A percentile compares a stretch with the other conserved stretches of the same genome.
phyloP scores from a whole-genome alignment of 2,888 invertebrate species.

The Endotricha flammealis region DNA sequence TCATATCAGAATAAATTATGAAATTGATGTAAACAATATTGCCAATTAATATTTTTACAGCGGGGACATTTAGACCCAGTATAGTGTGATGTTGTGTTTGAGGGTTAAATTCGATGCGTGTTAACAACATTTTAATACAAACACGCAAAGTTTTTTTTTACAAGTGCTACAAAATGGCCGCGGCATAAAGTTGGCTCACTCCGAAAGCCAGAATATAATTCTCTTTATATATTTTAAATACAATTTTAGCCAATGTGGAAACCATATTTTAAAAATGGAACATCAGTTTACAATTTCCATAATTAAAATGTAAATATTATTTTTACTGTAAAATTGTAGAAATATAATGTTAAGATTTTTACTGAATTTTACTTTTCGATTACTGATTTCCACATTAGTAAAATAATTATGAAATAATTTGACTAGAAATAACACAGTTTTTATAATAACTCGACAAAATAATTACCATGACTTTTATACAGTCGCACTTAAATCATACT shows the following conservation, averaged over 20 bases:
- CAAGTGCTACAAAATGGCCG: conserved; percentile 35
- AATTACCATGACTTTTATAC: conserved; percentile 48
- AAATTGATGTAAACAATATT: too few species aligned
- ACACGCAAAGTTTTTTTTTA: conserved; percentile 6
- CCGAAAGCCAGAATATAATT: conserved; percentile 73
- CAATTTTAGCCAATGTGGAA: conserved; percentile 57
- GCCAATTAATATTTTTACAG: too few species aligned
- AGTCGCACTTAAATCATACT: conserved; percentile 53
- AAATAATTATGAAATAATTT: conserved; percentile 66
- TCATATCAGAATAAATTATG: too few species aligned
- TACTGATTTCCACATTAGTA: conserved; percentile 51
- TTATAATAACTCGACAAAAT: conserved; percentile 51
- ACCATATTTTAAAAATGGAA: conserved; percentile 18
- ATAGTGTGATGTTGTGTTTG: too few species aligned
- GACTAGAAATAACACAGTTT: conserved; percentile 72
- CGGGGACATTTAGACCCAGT: too few species aligned
- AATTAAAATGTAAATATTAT: neutral
- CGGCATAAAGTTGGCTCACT: conserved; percentile 62
- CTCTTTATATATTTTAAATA: conserved; percentile 58
- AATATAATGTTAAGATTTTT: conserved; percentile 17
- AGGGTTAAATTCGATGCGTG: neutral
- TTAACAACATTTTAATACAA: conserved; percentile 9
- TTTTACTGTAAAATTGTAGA: conserved; percentile 1
- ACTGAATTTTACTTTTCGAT: conserved; percentile 25
- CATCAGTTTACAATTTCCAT: too few species aligned